These are phyloP conservation scores for Diorhabda carinulata DNA, from an alignment of 1,140 invertebrate genomes.

Conservation along the genomic window DNA sequence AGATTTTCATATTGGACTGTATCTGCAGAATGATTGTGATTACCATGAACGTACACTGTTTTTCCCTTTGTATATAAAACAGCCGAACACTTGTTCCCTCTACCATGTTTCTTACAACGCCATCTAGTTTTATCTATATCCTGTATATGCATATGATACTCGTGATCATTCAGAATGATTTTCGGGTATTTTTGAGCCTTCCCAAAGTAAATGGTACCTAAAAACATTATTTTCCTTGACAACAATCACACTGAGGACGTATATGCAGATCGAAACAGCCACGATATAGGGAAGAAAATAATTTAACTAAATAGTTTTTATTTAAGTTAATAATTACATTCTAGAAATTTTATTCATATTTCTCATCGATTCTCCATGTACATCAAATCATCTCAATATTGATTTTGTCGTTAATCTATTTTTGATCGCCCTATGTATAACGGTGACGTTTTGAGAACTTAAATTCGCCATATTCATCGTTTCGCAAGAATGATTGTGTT, in stretches of 20 bases:
- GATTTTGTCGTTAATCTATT: too few relatives aligned
- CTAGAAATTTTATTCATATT: too few relatives aligned
- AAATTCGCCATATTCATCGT: slow-evolving; percentile 1
- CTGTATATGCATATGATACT: slow-evolving; percentile 29
- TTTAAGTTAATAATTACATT: too few relatives aligned
- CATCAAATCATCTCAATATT: too few relatives aligned
- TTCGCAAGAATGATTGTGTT: slow-evolving; percentile 27
- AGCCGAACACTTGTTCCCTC: slow-evolving; percentile 26
- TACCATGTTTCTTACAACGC: slow-evolving; percentile 26
- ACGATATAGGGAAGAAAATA: too few relatives aligned
- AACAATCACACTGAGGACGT: too few relatives aligned
- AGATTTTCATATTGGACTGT: too few relatives aligned
- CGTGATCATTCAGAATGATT: slow-evolving; percentile 26
- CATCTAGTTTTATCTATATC: slow-evolving; percentile 28
- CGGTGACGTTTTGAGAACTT: neutral
- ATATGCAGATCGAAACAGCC: too few relatives aligned
- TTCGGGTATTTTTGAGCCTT: slow-evolving; percentile 32
- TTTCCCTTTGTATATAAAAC: slow-evolving; percentile 27
- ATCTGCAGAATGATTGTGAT: slow-evolving; percentile 27
- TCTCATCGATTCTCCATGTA: too few relatives aligned
- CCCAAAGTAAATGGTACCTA: slow-evolving; percentile 29
- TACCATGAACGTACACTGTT: slow-evolving; percentile 22
- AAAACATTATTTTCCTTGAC: slow-evolving; percentile 4
- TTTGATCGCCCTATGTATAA: neutral
- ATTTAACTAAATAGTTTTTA: too few relatives aligned